Conservation (phyloP, 2,888 invertebrate species). For the Spisula subtruncata region DNA sequence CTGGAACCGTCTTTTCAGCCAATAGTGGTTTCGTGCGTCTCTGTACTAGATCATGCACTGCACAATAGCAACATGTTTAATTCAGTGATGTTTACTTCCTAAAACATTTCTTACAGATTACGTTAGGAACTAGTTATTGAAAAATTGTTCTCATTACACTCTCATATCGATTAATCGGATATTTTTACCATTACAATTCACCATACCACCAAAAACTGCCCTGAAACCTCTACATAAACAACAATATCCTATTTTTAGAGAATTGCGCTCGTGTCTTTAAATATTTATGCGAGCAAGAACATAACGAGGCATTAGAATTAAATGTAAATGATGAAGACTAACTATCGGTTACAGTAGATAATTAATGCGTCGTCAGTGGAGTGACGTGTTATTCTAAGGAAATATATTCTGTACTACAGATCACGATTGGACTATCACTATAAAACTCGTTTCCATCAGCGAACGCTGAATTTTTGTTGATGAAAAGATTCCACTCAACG, state of each 20-base stretch:
- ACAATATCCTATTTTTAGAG: background rate
- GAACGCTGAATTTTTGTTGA: background rate
- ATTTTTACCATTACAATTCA: constrained; percentile 43
- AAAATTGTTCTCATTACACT: background rate
- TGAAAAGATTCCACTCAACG: constrained; percentile 19
- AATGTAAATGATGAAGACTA: constrained; percentile 19
- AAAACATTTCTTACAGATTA: background rate
- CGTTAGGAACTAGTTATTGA: background rate
- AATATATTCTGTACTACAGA: background rate
- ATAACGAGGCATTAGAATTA: constrained; percentile 31
- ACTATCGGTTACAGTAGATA: constrained; percentile 16
- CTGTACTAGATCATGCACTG: no score
- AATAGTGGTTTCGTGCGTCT: no score
- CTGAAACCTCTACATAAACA: background rate
- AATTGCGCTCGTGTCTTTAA: constrained; percentile 35
- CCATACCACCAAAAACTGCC: background rate
- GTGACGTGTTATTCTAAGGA: constrained; percentile 20
- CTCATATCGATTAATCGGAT: constrained; percentile 35
- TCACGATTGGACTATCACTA: constrained; percentile 34
- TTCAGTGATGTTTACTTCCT: no score
- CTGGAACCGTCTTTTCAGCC: no score
- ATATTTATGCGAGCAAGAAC: constrained; percentile 29
- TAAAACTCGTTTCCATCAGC: constrained; percentile 6
- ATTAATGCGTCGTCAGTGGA: background rate
- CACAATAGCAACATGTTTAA: no score